These are phyloP conservation scores for Mesocentrotus franciscanus DNA, from an alignment of 53 echinoderm and acorn worm species.

Conservation along the genomic window DNA sequence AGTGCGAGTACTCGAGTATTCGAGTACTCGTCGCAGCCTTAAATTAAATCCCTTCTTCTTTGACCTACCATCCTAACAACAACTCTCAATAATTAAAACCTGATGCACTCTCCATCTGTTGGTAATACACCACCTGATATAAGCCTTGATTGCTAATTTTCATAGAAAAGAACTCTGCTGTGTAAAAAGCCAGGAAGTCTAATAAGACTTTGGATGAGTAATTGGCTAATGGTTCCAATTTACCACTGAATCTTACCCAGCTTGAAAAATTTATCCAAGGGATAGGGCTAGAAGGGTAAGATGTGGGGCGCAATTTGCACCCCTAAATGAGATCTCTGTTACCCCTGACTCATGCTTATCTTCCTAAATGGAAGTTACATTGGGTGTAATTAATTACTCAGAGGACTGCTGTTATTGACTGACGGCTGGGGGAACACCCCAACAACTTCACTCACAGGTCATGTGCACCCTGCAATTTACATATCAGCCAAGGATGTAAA, in stretches of 20 bases:
- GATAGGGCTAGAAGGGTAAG: background rate
- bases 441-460: too few species aligned
- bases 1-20: too few species aligned
- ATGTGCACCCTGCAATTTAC: background rate
- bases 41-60: too few species aligned
- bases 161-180: background rate
- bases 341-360: constrained; percentile 14
- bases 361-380: background rate
- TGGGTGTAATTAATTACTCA: constrained; percentile 59
- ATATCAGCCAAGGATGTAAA: background rate
- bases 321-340: constrained; percentile 10
- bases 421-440: constrained; percentile 1
- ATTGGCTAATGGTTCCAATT: constrained; percentile 28
- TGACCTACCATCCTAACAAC: too few species aligned
- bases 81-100: background rate
- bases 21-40: too few species aligned
- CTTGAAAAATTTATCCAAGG: background rate
- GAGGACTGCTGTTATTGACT: background rate
- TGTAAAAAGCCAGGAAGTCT: background rate
- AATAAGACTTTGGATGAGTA: constrained; percentile 49
- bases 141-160: background rate
- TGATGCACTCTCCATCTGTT: background rate
- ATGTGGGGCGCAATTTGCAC: constrained; percentile 10
- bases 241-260: background rate
- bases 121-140: background rate